These are phyloP conservation scores for Phylloscopus whistleri DNA, from an alignment of 2,113 vertebrate genomes.

Conservation along the genomic window DNA sequence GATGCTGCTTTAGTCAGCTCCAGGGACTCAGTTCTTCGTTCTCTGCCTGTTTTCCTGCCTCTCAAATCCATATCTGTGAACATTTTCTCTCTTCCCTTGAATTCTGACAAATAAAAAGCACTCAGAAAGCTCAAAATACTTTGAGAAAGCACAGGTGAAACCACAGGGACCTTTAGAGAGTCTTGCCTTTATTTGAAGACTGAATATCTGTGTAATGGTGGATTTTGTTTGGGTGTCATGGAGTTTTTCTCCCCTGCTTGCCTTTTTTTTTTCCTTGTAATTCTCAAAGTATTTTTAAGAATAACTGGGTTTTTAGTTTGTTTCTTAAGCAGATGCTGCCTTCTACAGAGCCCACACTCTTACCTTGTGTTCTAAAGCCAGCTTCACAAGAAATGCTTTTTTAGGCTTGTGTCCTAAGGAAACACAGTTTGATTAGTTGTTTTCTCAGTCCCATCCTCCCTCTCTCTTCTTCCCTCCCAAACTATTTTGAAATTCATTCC, in stretches of 20 bases:
- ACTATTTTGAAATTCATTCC: not conserved
- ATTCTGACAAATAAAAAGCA: not conserved
- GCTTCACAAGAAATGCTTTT: not conserved
- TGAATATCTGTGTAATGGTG: not conserved
- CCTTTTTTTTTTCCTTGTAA: rapidly evolving
- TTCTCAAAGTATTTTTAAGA: not conserved
- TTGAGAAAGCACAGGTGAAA: not conserved
- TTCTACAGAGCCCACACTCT: not conserved
- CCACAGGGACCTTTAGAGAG: not conserved
- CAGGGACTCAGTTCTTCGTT: not conserved
- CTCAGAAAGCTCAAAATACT: not conserved
- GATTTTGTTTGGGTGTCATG: not conserved
- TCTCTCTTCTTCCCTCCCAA: not conserved
- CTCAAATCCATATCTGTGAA: not conserved
- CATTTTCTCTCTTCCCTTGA: not conserved
- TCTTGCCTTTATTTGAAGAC: not conserved
- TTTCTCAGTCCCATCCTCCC: not conserved
- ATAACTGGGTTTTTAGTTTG: not conserved
- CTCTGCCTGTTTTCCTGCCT: not conserved
- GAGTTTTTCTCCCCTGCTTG: rapidly evolving
- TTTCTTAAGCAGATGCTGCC: not conserved
- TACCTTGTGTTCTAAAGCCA: not conserved
- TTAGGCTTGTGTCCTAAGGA: not conserved
- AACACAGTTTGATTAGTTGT: not conserved
- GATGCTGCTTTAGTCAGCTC: not conserved